These are phyloP conservation scores for Monomorium pharaonis DNA, from an alignment of 1,140 invertebrate species.

Conservation along the genomic window DNA sequence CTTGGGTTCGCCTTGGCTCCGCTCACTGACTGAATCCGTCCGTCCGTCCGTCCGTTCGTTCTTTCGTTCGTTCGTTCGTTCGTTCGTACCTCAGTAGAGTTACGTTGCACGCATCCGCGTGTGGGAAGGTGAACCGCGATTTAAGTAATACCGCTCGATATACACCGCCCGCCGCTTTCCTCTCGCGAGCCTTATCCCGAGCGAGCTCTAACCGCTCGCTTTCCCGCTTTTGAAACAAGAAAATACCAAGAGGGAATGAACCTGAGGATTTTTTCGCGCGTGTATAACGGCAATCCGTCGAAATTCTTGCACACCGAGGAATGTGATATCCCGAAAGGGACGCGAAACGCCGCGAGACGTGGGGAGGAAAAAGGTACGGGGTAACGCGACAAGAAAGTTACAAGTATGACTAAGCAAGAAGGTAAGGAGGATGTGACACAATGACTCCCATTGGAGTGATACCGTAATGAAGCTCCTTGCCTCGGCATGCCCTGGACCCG, in stretches of 20 bases:
- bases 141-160: conserved; percentile 68
- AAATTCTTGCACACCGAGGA: background rate
- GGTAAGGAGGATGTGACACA: conserved; percentile 68
- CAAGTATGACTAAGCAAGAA: conserved; percentile 74
- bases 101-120: conserved; percentile 45
- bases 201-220: background rate
- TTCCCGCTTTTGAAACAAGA: no score
- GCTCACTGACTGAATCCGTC: conserved; percentile 71
- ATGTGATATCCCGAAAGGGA: background rate
- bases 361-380: conserved; percentile 54
- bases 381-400: conserved; percentile 69
- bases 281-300: background rate
- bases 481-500: conserved; percentile 60
- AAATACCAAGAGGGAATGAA: background rate
- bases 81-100: conserved; percentile 56
- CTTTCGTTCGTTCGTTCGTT: conserved; percentile 34
- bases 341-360: background rate
- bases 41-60: conserved; percentile 30
- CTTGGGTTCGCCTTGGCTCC: conserved; percentile 77
- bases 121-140: conserved; percentile 67
- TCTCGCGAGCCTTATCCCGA: background rate
- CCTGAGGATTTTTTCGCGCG: no score
- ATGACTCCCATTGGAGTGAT: conserved; percentile 75
- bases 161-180: conserved; percentile 29
- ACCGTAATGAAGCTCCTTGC: conserved; percentile 66